Evolutionary conservation across 1,140 invertebrate genomes (phyloP).

Genomic region (Archivesica marissinica): DNA sequence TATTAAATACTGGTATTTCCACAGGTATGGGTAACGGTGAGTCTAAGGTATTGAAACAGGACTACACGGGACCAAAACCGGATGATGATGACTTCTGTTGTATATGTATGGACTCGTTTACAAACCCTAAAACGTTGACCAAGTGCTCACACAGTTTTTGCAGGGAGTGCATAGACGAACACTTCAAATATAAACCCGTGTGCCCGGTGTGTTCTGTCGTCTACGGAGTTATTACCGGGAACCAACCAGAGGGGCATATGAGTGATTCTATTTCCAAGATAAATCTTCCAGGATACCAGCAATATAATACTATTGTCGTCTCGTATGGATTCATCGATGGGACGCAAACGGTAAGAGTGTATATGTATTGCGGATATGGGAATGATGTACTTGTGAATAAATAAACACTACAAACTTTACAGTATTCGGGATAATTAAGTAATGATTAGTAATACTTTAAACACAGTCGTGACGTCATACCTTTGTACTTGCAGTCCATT

Average conservation of each 20-base stretch:
- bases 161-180: constrained; percentile 59
- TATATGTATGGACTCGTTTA: constrained; percentile 64
- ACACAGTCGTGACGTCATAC: no score
- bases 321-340: constrained; percentile 67
- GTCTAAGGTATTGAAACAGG: background rate
- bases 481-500: no score
- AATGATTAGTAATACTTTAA: no score
- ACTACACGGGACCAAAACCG: constrained; percentile 15
- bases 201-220: constrained; percentile 72
- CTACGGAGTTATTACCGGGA: constrained; percentile 71
- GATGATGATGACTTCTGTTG: constrained; percentile 61
- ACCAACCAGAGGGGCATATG: constrained; percentile 72
- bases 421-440: no score
- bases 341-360: constrained; percentile 68
- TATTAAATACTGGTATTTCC: background rate
- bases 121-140: constrained; percentile 55
- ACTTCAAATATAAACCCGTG: constrained; percentile 52
- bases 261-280: background rate
- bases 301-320: constrained; percentile 67
- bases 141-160: constrained; percentile 70
- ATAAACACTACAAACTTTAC: no score
- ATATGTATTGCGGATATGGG: background rate
- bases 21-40: background rate
- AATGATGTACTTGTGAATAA: no score
- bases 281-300: constrained; percentile 63